These are phyloP conservation scores for Drosophila paranaensis DNA, from an alignment of 2,888 invertebrate species.

Conservation along the genomic window DNA sequence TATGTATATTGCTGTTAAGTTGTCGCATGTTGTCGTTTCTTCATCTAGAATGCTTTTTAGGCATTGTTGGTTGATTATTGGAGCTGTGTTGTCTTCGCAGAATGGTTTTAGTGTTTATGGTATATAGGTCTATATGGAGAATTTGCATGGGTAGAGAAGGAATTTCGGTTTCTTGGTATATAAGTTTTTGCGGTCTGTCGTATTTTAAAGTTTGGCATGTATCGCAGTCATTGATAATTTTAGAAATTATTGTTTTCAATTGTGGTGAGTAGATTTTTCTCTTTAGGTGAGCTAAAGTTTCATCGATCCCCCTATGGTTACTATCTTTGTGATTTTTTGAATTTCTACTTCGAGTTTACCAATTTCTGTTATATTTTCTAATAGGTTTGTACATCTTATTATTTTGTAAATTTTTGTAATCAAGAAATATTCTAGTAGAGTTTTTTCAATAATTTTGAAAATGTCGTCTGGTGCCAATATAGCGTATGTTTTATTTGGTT, in stretches of 20 bases:
- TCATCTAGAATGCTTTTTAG: too few species aligned
- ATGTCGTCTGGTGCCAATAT: background rate
- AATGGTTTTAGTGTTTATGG: background rate
- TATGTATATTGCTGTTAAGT: too few species aligned
- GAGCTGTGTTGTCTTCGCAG: too few species aligned
- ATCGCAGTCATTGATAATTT: background rate
- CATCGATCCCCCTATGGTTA: too few species aligned
- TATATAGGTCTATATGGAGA: background rate
- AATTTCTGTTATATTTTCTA: background rate
- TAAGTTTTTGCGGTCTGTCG: background rate
- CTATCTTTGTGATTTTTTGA: background rate
- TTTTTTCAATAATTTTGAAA: too few species aligned
- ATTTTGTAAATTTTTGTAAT: background rate
- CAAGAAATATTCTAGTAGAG: background rate
- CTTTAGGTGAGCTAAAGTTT: too few species aligned
- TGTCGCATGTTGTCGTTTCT: too few species aligned
- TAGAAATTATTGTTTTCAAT: background rate
- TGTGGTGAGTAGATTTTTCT: background rate
- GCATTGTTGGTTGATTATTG: too few species aligned
- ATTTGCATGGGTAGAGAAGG: background rate
- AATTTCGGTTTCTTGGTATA: background rate
- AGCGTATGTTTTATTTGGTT: background rate
- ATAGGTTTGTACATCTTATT: slow-evolving; percentile 2
- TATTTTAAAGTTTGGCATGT: background rate
- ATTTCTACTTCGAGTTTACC: background rate